These are phyloP conservation scores for Papilio elwesi DNA, from an alignment of 2,888 invertebrate genomes.

Conservation along the genomic window DNA sequence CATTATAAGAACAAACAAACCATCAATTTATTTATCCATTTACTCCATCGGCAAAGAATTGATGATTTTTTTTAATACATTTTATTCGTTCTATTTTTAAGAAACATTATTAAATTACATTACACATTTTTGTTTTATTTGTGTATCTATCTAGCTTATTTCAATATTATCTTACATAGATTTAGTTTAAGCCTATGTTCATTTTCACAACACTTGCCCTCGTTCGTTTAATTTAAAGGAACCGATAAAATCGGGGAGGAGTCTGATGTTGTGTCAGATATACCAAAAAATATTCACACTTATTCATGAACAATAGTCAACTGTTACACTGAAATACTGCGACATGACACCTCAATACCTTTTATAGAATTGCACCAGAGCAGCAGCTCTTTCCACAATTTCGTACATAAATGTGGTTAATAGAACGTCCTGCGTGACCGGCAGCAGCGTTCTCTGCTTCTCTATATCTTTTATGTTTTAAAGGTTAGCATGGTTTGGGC, in stretches of 20 bases:
- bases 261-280: constrained; percentile 22
- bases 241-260: constrained; percentile 25
- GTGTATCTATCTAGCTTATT: not conserved
- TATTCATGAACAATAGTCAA: constrained; percentile 12
- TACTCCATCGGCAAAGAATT: too few relatives aligned
- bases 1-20: constrained; percentile 36
- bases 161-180: too few relatives aligned
- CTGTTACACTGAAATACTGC: constrained; percentile 6
- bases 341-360: constrained; percentile 2
- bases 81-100: not conserved
- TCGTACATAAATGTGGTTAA: too few relatives aligned
- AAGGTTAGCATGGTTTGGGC: too few relatives aligned
- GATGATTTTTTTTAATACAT: constrained; percentile 9
- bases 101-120: too few relatives aligned
- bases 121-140: too few relatives aligned
- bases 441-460: too few relatives aligned
- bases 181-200: not conserved
- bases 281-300: constrained; percentile 18
- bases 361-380: not conserved
- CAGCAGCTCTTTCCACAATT: not conserved
- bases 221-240: constrained; percentile 4
- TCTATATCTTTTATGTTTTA: too few relatives aligned
- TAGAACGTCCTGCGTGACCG: too few relatives aligned
- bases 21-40: constrained; percentile 28
- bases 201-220: constrained; percentile 14